Evolutionary conservation across 1,140 invertebrate genomes (phyloP).

Genomic region (Brachionus rubens): DNA sequence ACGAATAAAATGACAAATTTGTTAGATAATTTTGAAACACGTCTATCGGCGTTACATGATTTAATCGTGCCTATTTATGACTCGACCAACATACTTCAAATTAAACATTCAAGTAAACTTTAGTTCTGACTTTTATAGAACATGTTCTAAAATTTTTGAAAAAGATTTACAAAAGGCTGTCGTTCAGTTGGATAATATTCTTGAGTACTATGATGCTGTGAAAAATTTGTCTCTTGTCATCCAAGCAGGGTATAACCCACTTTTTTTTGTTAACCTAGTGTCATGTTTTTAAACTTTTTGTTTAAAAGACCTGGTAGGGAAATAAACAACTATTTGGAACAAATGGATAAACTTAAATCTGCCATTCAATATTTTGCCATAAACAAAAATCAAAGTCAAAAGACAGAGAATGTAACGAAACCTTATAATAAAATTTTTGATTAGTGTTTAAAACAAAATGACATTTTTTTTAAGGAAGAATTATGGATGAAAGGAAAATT

Average conservation of each 20-base stretch:
- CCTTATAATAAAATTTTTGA: no score
- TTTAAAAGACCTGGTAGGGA: conserved; percentile 1
- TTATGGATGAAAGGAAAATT: conserved; percentile 32
- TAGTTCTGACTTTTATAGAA: not conserved
- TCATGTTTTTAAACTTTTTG: no score
- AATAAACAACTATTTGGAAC: conserved; percentile 23
- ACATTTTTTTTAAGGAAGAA: no score
- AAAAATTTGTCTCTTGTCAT: not conserved
- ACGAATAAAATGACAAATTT: conserved; percentile 27
- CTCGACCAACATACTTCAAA: conserved; percentile 33
- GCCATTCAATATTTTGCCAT: conserved; percentile 36
- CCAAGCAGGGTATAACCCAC: conserved; percentile 44
- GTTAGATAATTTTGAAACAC: conserved; percentile 20
- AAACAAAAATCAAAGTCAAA: conserved; percentile 41
- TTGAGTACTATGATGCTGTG: conserved; percentile 32
- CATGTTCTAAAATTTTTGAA: not conserved
- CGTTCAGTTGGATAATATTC: conserved; percentile 20
- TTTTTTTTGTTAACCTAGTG: no score
- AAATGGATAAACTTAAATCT: conserved; percentile 30
- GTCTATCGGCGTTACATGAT: conserved; percentile 16
- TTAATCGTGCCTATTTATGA: conserved; percentile 38
- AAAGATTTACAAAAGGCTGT: conserved; percentile 31
- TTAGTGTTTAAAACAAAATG: no score
- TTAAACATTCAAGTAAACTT: conserved; percentile 28
- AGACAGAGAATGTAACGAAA: conserved; percentile 18